Conservation (phyloP, 2,888 invertebrate species). For the Diachrysia chrysitis region DNA sequence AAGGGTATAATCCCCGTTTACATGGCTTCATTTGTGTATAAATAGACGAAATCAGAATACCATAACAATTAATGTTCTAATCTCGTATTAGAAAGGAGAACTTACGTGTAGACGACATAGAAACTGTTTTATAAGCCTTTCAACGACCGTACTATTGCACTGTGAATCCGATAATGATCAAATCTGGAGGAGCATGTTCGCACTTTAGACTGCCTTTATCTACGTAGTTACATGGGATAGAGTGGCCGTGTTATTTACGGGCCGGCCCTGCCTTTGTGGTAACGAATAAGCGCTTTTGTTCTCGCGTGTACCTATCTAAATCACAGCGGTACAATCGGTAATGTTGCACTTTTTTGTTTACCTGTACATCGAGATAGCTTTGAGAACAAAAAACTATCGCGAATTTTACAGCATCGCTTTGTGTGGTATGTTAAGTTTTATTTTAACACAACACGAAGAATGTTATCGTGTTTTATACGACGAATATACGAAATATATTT, state of each 20-base stretch:
- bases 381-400: slow-evolving; percentile 9
- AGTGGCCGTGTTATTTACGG: slow-evolving; percentile 72
- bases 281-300: slow-evolving; percentile 73
- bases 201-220: slow-evolving; percentile 51
- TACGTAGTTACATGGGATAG: slow-evolving; percentile 52
- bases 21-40: neutral
- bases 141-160: slow-evolving; percentile 47
- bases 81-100: slow-evolving; percentile 29
- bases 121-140: slow-evolving; percentile 48
- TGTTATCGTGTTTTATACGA: no score
- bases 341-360: slow-evolving; percentile 63
- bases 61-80: slow-evolving; percentile 28
- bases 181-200: slow-evolving; percentile 53
- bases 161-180: slow-evolving; percentile 54
- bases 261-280: slow-evolving; percentile 68
- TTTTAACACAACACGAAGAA: no score
- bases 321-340: slow-evolving; percentile 74
- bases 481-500: no score
- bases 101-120: slow-evolving; percentile 25
- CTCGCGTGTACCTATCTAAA: slow-evolving; percentile 72
- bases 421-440: neutral
- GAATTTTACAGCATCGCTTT: neutral
- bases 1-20: neutral
- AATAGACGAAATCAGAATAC: neutral
- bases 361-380: slow-evolving; percentile 24